Base-by-base conservation (phyloP, 1,140 invertebrate species). In the Zaprionus ornatus region DNA sequence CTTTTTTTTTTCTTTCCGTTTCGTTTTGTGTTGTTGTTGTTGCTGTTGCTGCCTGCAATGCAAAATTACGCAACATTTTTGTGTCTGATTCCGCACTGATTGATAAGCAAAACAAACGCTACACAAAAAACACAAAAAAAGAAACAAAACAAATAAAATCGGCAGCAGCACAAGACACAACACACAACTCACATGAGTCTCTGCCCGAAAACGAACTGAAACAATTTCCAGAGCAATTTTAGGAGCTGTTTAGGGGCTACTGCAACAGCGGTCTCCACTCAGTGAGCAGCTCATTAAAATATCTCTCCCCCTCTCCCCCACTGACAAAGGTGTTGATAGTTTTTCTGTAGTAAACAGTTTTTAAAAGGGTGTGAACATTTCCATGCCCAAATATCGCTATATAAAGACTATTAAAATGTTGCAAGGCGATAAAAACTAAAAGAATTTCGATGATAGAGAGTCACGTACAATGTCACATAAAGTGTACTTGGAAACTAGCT, bases 31-130 rank as follows among this genome's bases (percentile, higher is more conserved):
- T 76, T 45, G 13, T 17, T 74, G 27, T 52, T 52, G n/a, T 3
- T 50, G 23, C n/a, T 27, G 13, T 65, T 32, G 27, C 15, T 56
- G 55, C 35, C 66, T 70, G 78, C 78, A 79, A 59, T 74, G 65
- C 60, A 62, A 81, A 76, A 79, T 81, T 71, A 77, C 65, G 79
- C 52, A 81, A 81, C 68, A 72, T 59, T 70, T 76, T 60, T 66
- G 56, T 79, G 68, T 45, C 68, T 64, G 62, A 76, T 77, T 68
- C 68, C 79, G 48, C 67, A 72, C 73, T 81, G 79, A 79, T 79
- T 79, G 79, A 81, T 81, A 76, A 76, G 60, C 72, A 40, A 81
- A 75, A 74, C 62, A 74, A 74, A 78, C 45, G 52, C 19, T 57
- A 60, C 17, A 61, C 64, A 50, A 27, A 27, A 65, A 25, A 15